A percentile compares a stretch with the other conserved stretches of the same genome.
These are phyloP conservation scores for Oryzias curvinotus DNA, from an alignment of 2,113 vertebrate species.

Conservation along the genomic window DNA sequence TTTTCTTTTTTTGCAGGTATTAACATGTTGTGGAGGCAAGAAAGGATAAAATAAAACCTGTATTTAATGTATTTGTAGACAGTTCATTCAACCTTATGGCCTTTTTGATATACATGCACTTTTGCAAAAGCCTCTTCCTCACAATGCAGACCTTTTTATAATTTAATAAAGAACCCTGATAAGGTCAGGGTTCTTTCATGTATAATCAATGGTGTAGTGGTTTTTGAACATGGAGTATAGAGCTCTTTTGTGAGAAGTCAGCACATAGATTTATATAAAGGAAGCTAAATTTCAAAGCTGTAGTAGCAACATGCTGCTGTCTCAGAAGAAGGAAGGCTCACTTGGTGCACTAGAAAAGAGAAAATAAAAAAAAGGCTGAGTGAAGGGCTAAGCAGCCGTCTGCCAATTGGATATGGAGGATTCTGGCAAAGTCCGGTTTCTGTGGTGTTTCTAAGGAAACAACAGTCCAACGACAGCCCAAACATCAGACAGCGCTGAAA, in stretches of 20 bases:
- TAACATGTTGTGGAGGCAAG: slow-evolving; percentile 57
- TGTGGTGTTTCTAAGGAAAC: slow-evolving; percentile 59
- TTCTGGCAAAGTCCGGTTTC: slow-evolving; percentile 53
- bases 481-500: slow-evolving; percentile 32
- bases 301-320: slow-evolving; percentile 20
- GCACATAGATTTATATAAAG: slow-evolving; percentile 33
- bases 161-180: slow-evolving; percentile 33
- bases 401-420: slow-evolving; percentile 48
- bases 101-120: slow-evolving; percentile 74
- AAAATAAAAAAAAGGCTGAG: slow-evolving; percentile 28
- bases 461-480: slow-evolving; percentile 18
- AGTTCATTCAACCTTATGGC: slow-evolving; percentile 62
- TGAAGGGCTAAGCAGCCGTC: slow-evolving; percentile 27
- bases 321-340: slow-evolving; percentile 26
- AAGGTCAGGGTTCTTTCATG: slow-evolving; percentile 50
- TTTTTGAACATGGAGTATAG: slow-evolving; percentile 42
- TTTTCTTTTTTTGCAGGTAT: slow-evolving; percentile 48
- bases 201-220: slow-evolving; percentile 34
- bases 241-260: slow-evolving; percentile 45
- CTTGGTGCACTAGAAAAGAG: slow-evolving; percentile 27
- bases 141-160: slow-evolving; percentile 60
- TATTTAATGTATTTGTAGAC: slow-evolving; percentile 71
- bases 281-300: slow-evolving; percentile 46
- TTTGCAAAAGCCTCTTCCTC: slow-evolving; percentile 55
- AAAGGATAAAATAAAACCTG: slow-evolving; percentile 47